Base-by-base conservation (phyloP, 2,797 vertebrate species). In the Lophius americanus region DNA sequence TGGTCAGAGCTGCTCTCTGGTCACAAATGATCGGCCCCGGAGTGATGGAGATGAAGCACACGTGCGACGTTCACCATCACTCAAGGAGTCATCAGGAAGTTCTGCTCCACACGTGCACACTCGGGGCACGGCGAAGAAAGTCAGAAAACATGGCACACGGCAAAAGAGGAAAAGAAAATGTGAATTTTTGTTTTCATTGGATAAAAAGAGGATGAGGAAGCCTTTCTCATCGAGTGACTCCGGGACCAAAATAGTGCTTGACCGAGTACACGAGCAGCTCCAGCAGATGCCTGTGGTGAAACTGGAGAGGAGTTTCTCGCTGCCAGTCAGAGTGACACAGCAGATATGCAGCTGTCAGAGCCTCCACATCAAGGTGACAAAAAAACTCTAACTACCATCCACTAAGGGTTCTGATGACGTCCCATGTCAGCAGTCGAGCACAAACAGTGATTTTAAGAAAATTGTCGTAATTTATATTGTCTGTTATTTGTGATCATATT, bases 251-350 rank as follows among this genome's bases (percentile, higher is more conserved):
- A 41, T 7, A 0, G 2, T 13, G 5, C 3, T 2, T 7, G 61
- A 61, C 11, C 50, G 0, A 33, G 4, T 8, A 14, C 50, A 73
- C 8, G 43, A 41, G 38, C 77, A 73, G 73, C 78, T 86, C 1
- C 56, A 47, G 64, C 73, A 64, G 68, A 61, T 14, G 4, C 70
- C 85, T 7, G 73, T 86, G 61, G 84, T 85, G 57, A 68, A 63
- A 58, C 78, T 87, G 52, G 51, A 68, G 56, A 65, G 67, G 35
- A 59, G 6, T 2, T n/a, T 1, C 12, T 6, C 1, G 4, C 58
- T 79, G 54, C 64, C 80, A 3, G 42, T 0, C 44, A 33, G 0
- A 4, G 60, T 60, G 9, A 52, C 7, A 2, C 49, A 54, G 67
- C 77, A 51, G 36, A 36, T 3, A 32, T 7, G 6, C 64, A 54